Percentiles rank a stretch among this genome's conserved stretches.
Evolutionary conservation across 2,113 vertebrate genomes (phyloP).

Genomic region (Xenopus borealis): DNA sequence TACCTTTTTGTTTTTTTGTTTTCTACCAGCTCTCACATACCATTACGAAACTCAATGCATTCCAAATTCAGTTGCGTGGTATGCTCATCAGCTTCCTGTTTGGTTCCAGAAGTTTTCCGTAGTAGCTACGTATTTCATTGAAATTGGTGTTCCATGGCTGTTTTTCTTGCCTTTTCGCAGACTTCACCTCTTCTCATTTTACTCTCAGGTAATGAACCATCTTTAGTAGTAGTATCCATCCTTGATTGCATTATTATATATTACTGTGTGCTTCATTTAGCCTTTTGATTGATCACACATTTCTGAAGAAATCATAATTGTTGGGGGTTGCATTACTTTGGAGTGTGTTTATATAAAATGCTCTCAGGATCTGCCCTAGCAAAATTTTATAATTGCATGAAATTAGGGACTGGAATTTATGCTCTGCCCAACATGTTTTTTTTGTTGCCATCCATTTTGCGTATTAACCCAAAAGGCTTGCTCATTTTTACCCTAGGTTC

Average conservation of each 20-base stretch:
- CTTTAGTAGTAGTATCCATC: neutral
- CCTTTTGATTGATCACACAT: too few relatives aligned
- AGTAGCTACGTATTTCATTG: constrained; percentile 77
- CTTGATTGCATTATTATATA: neutral
- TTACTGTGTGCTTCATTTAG: too few relatives aligned
- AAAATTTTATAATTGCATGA: too few relatives aligned
- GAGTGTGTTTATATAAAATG: too few relatives aligned
- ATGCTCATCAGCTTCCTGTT: constrained; percentile 82
- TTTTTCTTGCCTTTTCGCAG: constrained; percentile 84
- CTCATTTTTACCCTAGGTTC: constrained; percentile 59
- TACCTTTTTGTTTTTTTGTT: neutral
- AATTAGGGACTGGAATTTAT: too few relatives aligned
- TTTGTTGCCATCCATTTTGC: too few relatives aligned
- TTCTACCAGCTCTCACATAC: constrained; percentile 81
- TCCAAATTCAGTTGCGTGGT: constrained; percentile 82
- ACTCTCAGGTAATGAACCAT: constrained; percentile 74
- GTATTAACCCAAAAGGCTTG: too few relatives aligned
- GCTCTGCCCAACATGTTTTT: too few relatives aligned
- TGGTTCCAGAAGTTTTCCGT: constrained; percentile 89
- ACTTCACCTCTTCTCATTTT: constrained; percentile 80
- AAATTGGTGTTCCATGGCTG: constrained; percentile 74
- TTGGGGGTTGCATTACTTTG: too few relatives aligned
- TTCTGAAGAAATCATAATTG: too few relatives aligned
- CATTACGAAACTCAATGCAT: constrained; percentile 95
- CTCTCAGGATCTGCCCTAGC: too few relatives aligned